Percentiles rank a stretch among this genome's conserved stretches.
These are phyloP conservation scores for Drosophila kuntzei DNA, from an alignment of 2,888 invertebrate species.

Conservation along the genomic window DNA sequence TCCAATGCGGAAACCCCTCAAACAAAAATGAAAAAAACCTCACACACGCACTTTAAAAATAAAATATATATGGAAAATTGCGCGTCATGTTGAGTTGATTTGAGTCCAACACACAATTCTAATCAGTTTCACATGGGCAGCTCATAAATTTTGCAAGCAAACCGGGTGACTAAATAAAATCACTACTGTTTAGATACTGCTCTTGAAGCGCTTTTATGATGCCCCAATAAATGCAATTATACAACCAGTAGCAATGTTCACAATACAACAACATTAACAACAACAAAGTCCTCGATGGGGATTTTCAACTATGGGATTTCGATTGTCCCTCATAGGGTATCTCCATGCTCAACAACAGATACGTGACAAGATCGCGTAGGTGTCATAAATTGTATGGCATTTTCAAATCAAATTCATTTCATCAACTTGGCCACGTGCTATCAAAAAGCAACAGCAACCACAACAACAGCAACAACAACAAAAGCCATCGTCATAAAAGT, in stretches of 20 bases:
- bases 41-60: slow-evolving; percentile 41
- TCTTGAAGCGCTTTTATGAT: slow-evolving; percentile 75
- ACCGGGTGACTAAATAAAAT: slow-evolving; percentile 68
- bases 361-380: slow-evolving; percentile 31
- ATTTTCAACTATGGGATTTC: not conserved
- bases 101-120: slow-evolving; percentile 39
- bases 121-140: slow-evolving; percentile 77
- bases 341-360: slow-evolving; percentile 16
- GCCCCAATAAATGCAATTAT: slow-evolving; percentile 81
- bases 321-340: slow-evolving; percentile 27
- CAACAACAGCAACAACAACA: too few relatives aligned
- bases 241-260: slow-evolving; percentile 52
- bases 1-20: slow-evolving; percentile 54
- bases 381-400: slow-evolving; percentile 73
- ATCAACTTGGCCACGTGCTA: slow-evolving; percentile 74
- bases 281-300: slow-evolving; percentile 7
- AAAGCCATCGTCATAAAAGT: slow-evolving; percentile 39
- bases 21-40: slow-evolving; percentile 12
- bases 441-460: slow-evolving; percentile 32
- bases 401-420: slow-evolving; percentile 75
- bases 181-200: slow-evolving; percentile 82
- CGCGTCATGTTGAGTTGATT: slow-evolving; percentile 43
- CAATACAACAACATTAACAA: not conserved
- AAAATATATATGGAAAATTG: slow-evolving; percentile 34
- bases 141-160: slow-evolving; percentile 71